phyloP scores from a whole-genome alignment of 2,888 invertebrate species.

The Ellobium chinense region DNA sequence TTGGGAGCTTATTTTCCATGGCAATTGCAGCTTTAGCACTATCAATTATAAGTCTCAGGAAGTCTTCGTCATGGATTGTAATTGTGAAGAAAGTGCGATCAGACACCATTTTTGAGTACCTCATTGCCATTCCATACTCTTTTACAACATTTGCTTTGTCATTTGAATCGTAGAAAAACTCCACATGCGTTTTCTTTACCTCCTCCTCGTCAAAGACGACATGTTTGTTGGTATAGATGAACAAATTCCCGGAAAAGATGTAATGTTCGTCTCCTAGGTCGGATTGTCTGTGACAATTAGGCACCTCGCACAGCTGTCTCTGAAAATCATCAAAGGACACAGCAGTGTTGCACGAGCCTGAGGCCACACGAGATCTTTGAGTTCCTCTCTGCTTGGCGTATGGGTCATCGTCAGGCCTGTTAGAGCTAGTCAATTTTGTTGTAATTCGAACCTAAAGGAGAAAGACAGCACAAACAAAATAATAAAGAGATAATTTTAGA shows the following conservation, averaged over 20 bases:
- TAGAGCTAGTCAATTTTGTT: neutral
- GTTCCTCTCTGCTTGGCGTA: neutral
- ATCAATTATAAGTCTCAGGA: neutral
- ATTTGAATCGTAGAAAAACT: neutral
- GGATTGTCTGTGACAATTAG: neutral
- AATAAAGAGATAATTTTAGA: too few relatives aligned
- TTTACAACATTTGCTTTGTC: neutral
- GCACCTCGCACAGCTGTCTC: neutral
- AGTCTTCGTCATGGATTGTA: neutral
- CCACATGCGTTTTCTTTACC: neutral
- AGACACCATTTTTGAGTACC: neutral
- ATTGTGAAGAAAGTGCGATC: neutral
- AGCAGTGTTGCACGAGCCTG: neutral
- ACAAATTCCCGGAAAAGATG: neutral
- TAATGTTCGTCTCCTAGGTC: neutral
- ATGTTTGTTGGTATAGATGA: neutral
- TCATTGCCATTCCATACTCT: neutral
- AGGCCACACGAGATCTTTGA: neutral
- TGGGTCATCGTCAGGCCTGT: neutral
- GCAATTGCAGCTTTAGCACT: neutral
- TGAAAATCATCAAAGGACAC: neutral
- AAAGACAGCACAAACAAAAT: too few relatives aligned
- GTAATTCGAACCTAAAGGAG: neutral
- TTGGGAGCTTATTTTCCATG: neutral
- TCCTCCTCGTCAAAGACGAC: slow-evolving; percentile 4